phyloP scores from a whole-genome alignment of 2,797 vertebrate genomes.

The Microctenopoma steveboyesi region DNA sequence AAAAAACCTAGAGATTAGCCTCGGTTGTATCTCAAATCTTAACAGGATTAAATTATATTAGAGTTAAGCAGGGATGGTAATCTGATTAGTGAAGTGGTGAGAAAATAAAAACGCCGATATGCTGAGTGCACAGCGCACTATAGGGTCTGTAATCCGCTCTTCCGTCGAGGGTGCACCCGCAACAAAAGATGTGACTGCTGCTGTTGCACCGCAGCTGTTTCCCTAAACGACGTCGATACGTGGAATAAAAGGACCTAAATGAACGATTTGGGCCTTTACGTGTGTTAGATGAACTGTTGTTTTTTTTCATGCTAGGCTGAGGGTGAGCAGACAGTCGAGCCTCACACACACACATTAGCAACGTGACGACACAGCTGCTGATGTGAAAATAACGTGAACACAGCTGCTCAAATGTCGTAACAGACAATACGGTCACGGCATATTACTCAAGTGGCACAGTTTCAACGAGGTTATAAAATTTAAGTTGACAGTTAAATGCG shows the following conservation, averaged over 20 bases:
- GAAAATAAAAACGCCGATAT: constrained; percentile 64
- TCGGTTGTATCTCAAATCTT: constrained; percentile 13
- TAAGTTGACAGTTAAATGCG: background rate
- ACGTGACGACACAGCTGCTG: constrained; percentile 34
- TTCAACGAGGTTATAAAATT: rapidly evolving
- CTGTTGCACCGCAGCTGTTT: constrained; percentile 46
- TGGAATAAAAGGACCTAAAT: rapidly evolving
- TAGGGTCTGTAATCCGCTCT: constrained; percentile 31
- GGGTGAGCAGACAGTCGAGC: background rate
- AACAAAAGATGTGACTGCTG: constrained; percentile 55
- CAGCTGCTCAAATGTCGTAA: constrained; percentile 14
- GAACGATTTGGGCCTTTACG: background rate
- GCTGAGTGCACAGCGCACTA: background rate
- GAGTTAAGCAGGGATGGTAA: constrained; percentile 44
- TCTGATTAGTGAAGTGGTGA: constrained; percentile 63
- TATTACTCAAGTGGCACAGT: rapidly evolving
- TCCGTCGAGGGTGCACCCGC: constrained; percentile 48
- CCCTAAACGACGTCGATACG: background rate
- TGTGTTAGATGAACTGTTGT: background rate
- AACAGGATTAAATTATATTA: constrained; percentile 64
- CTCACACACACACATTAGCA: background rate
- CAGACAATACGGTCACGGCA: rapidly evolving
- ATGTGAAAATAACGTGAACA: constrained; percentile 15
- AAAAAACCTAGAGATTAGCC: constrained; percentile 43
- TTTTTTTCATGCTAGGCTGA: background rate